Conservation (phyloP, 2,113 vertebrate genomes). For the Istiophorus platypterus region DNA sequence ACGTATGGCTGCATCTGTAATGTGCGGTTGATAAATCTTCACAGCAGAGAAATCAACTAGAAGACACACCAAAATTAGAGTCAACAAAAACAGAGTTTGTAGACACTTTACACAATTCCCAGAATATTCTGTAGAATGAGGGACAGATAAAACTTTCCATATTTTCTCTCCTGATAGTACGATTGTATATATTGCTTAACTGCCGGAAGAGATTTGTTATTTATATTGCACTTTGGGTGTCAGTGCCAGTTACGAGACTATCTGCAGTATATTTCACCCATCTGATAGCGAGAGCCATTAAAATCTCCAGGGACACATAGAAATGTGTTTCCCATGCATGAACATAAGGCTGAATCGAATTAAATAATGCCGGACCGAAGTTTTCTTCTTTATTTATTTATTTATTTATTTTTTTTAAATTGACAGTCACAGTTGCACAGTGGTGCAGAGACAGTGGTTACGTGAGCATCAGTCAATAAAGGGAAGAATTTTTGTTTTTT, state of each 20-base stretch:
- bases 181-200: slow-evolving; percentile 1
- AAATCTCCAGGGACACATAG: background rate
- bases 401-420: background rate
- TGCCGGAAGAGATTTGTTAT: background rate
- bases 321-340: background rate
- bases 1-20: slow-evolving; percentile 10
- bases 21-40: background rate
- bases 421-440: slow-evolving; percentile 10
- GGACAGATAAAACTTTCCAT: background rate
- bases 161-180: background rate
- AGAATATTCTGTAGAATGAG: slow-evolving; percentile 4
- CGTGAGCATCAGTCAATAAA: background rate
- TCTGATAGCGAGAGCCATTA: background rate
- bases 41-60: background rate
- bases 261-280: background rate
- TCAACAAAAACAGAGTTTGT: background rate
- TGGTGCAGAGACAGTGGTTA: background rate
- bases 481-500: no score
- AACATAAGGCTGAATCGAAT: background rate
- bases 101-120: background rate
- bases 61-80: background rate
- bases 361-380: background rate
- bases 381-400: background rate
- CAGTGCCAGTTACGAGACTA: background rate
- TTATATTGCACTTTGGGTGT: background rate